Conservation (phyloP, 2,113 vertebrate genomes). For the Xiphorhynchus elegans region DNA sequence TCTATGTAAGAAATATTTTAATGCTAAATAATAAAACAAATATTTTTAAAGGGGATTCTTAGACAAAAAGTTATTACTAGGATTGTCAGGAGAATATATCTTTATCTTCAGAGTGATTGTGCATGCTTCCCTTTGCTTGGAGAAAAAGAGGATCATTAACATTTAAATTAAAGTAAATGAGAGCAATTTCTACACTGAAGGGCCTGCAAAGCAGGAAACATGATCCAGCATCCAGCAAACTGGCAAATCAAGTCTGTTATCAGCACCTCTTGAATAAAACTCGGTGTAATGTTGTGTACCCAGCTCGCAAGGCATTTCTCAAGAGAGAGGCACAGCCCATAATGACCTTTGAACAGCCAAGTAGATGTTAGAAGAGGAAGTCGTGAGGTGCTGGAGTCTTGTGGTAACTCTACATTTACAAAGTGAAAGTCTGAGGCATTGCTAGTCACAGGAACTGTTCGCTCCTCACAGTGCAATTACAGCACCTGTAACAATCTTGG, state of each 20-base stretch:
- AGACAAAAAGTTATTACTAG: background rate
- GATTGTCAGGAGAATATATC: background rate
- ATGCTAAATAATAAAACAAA: background rate
- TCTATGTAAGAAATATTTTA: background rate
- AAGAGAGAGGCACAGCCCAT: background rate
- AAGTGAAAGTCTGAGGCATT: background rate
- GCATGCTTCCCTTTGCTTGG: background rate
- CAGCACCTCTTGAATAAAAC: constrained; percentile 25
- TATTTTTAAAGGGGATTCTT: background rate
- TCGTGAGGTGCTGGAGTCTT: background rate
- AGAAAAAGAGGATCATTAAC: constrained; percentile 44
- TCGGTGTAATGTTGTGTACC: background rate
- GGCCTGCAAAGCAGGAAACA: constrained; percentile 38
- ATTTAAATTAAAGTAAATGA: constrained; percentile 66
- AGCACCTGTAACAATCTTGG: background rate
- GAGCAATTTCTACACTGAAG: constrained; percentile 15
- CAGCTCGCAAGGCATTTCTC: background rate
- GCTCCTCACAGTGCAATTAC: background rate
- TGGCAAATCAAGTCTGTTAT: constrained; percentile 35
- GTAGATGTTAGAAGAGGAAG: background rate
- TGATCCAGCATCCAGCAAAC: constrained; percentile 26
- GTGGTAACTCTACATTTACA: background rate
- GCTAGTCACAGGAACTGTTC: background rate
- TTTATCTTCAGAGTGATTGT: constrained; percentile 35
- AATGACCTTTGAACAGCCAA: background rate